Conservation (phyloP, 2,797 vertebrate genomes). For the Eptatretus atami region DNA sequence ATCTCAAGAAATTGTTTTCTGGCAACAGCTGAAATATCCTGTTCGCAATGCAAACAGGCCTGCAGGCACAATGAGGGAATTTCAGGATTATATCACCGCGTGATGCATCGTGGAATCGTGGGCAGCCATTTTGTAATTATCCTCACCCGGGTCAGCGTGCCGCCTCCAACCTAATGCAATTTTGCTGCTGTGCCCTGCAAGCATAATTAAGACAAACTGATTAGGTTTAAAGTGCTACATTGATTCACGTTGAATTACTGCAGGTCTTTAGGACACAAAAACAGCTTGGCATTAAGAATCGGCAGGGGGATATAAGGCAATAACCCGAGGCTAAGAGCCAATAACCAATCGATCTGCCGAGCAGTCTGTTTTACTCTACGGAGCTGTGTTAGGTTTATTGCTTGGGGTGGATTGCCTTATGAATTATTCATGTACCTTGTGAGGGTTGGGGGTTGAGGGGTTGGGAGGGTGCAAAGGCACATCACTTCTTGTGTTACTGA, state of each 20-base stretch:
- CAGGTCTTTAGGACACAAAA: conserved; percentile 5
- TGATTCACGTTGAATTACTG: conserved; percentile 4
- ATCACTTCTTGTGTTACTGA: no score
- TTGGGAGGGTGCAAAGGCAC: no score
- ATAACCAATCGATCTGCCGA: conserved; percentile 4
- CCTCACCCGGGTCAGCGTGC: no score
- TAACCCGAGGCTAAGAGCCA: conserved; percentile 5
- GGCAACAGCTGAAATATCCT: background rate
- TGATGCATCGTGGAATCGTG: no score
- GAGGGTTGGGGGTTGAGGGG: no score
- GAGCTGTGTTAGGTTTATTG: conserved; percentile 5
- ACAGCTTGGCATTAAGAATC: background rate
- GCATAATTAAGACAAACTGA: conserved; percentile 4
- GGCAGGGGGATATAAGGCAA: background rate
- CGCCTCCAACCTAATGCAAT: no score
- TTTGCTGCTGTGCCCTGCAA: background rate
- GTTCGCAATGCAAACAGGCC: background rate
- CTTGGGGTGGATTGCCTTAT: conserved; percentile 1
- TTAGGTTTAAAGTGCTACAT: background rate
- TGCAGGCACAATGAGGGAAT: background rate
- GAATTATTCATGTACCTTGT: background rate
- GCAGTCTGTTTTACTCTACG: conserved; percentile 2
- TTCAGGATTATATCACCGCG: background rate
- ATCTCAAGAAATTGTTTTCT: no score
- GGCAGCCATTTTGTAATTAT: no score